Evolutionary conservation across 2,113 vertebrate species (phyloP).

Genomic region (Platysteira castanea): DNA sequence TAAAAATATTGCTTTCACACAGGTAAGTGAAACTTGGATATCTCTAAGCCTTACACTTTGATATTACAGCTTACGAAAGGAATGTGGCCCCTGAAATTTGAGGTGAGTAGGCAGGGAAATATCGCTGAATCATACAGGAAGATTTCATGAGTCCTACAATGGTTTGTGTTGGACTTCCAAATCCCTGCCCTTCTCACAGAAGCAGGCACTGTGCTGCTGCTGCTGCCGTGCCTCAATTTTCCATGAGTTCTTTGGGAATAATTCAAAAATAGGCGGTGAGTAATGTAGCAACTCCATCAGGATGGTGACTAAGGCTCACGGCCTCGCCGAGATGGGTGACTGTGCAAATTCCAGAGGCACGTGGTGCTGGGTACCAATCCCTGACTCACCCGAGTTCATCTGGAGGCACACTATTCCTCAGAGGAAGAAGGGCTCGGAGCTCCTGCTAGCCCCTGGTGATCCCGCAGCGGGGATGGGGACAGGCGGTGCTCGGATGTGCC

Average conservation of each 20-base stretch:
- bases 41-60: background rate
- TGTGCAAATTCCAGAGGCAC: background rate
- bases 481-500: background rate
- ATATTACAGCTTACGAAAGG: background rate
- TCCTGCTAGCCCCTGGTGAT: background rate
- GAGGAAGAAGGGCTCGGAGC: accelerated
- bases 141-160: background rate
- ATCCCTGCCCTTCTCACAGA: background rate
- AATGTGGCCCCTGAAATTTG: accelerated
- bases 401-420: accelerated
- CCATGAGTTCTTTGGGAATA: background rate
- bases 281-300: accelerated
- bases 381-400: accelerated
- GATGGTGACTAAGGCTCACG: background rate
- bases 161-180: background rate
- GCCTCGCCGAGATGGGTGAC: background rate
- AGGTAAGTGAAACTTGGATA: accelerated
- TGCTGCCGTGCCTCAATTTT: background rate
- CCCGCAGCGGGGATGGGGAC: accelerated
- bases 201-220: accelerated
- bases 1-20: background rate
- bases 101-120: background rate
- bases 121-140: background rate
- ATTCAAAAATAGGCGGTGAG: accelerated
- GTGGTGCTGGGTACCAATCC: accelerated